Base-by-base conservation (phyloP, 2,113 vertebrate genomes). In the Hemiprocne comata region DNA sequence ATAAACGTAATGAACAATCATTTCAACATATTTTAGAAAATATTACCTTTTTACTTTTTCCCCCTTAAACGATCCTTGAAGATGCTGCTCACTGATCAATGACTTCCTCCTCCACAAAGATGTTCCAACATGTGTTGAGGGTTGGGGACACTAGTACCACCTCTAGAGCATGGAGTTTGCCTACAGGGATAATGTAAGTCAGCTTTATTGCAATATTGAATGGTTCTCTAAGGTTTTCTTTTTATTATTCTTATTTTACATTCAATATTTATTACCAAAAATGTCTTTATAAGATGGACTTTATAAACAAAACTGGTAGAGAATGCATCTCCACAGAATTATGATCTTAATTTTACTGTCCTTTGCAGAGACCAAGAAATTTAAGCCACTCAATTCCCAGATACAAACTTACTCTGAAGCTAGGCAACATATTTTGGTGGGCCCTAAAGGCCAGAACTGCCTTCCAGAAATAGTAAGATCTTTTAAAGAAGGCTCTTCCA, bases 171-270 rank as follows among this genome's bases (percentile, higher is more conserved):
- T 89, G 96, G 90, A 96, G 96, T 82, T 88, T 94, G 90, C 95
- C 87, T 96, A 93, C 66, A 91, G 94, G 90, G 93, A 96, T 94
- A 94, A 94, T 2, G 80, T 90, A 90, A 96, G 89, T 95, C 94
- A 97, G 88, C 90, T 95, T 95, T 94, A 92, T 95, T 97, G 89
- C 91, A 93, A 93, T 90, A 78, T 26, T 88, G 70, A 96, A 94
- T 91, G 79, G 91, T 58, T 97, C 93, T 93, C 94, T 85, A 93
- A 92, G 93, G 92, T 88, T 94, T 97, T 97, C 94, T 96, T 98
- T 97, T 96, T 96, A 92, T 96, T 92, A 87, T 96, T 96, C 94
- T 93, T 95, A 94, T 84, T 96, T 92, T 89, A 96, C 64, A 94
- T 76, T 76, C 69, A n/a, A 19, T 54, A 61, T 65, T 87, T 94